Evolutionary conservation across 2,888 invertebrate genomes (phyloP), one percentile per base, ranked within the genome.

Genomic region (Drosophila atripex): DNA sequence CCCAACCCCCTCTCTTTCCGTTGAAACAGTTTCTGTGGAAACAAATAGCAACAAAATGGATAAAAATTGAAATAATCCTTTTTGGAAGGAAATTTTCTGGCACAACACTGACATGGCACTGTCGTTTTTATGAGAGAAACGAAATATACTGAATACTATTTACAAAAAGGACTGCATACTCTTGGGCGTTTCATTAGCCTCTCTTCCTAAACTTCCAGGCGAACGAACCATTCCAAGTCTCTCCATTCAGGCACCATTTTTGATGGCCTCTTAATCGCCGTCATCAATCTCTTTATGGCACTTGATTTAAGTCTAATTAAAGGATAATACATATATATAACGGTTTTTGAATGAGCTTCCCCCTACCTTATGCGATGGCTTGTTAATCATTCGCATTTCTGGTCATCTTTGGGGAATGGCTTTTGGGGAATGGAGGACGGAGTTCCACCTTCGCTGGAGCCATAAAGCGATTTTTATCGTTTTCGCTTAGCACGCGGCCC

Each of bases 331-430:
- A 35, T 7, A 35, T n/a, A n/a, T n/a, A 35, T 35, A 35, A 25
- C 8, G 25, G 25, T 35, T n/a, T 35, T 35, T 35, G 35, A n/a
- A 35, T 35, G 35, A 35, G n/a, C 35, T 35, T 35, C n/a, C n/a
- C n/a, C n/a, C n/a, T 5, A 18, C 7, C 39, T 38, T 7, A 39
- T 66, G 64, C 80, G 80, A 83, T 79, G 66, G 61, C 80, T 68
- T 73, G 78, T 76, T 78, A 83, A 83, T 78, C 78, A 83, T 76
- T 64, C 46, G 83, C 73, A 61, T 80, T 73, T 77, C 7, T 50
- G 70, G 75, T 60, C 45, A 55, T 68, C 75, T 41, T 39, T 50
- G 49, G 3, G 16, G 18, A 41, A 39, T 9, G 39, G 39, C 16
- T 16, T 25, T 9, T 32, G n/a, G n/a, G n/a, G n/a, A n/a, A n/a